Percentiles rank a stretch among this genome's conserved stretches.
phyloP scores from a whole-genome alignment of 2,888 invertebrate genomes.

The Serrognathus titanus region DNA sequence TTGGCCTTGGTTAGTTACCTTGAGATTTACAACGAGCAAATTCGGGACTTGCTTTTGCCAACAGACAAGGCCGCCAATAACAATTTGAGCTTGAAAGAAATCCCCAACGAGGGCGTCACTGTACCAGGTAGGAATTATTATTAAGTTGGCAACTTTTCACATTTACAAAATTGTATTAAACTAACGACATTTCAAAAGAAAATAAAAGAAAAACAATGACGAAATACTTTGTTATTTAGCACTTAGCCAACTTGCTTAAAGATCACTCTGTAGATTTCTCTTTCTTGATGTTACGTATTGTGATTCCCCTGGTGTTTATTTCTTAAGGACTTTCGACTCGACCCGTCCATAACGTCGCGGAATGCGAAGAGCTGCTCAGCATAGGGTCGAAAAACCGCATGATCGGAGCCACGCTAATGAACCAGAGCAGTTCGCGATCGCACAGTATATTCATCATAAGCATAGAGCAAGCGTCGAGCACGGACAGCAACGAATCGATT shows the following conservation, averaged over 20 bases:
- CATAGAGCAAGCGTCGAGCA: conserved; percentile 71
- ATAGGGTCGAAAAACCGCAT: conserved; percentile 77
- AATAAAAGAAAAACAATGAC: too few species aligned
- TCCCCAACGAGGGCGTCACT: conserved; percentile 52
- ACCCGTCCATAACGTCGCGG: conserved; percentile 72
- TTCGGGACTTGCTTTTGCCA: conserved; percentile 48
- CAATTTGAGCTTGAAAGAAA: conserved; percentile 51
- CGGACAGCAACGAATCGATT: conserved; percentile 44
- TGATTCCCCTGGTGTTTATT: not conserved
- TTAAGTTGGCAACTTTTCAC: not conserved
- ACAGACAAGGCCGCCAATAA: conserved; percentile 16
- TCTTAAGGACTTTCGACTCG: conserved; percentile 63
- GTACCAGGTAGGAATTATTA: conserved; percentile 45
- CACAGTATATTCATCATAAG: conserved; percentile 86
- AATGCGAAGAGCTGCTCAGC: conserved; percentile 73
- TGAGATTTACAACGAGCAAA: conserved; percentile 83
- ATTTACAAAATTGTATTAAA: too few species aligned
- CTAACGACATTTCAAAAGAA: too few species aligned
- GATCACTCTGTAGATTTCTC: too few species aligned
- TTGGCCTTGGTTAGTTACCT: conserved; percentile 75
- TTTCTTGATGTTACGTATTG: not conserved
- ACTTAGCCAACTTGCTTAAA: too few species aligned
- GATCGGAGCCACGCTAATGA: conserved; percentile 85
- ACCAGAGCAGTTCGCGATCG: conserved; percentile 79
- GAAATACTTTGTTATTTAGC: too few species aligned